Evolutionary conservation across 2,888 invertebrate species (phyloP).

Genomic region (Stramonita haemastoma): DNA sequence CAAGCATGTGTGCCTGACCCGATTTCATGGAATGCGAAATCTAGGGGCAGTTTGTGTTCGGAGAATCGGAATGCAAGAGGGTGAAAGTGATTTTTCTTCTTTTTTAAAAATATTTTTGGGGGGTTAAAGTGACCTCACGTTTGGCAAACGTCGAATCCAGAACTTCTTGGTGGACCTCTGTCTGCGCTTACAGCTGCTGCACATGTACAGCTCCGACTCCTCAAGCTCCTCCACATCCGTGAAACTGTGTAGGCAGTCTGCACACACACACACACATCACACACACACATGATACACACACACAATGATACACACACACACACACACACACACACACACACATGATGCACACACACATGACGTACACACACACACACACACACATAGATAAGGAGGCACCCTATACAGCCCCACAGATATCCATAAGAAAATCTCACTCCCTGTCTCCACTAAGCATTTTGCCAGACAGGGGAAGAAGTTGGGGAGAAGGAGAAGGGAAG

Average conservation of each 20-base stretch:
- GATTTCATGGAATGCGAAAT: no score
- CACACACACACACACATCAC: constrained; percentile 43
- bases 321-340: background rate
- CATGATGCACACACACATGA: background rate
- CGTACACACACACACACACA: constrained; percentile 3
- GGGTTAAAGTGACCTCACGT: constrained; percentile 81
- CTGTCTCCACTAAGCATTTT: no score
- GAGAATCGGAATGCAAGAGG: no score
- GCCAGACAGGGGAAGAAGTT: no score
- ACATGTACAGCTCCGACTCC: constrained; percentile 89
- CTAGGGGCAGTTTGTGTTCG: no score
- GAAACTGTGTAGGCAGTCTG: constrained; percentile 85
- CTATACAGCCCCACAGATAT: no score
- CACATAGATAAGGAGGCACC: background rate
- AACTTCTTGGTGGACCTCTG: constrained; percentile 91
- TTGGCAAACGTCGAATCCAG: constrained; percentile 88
- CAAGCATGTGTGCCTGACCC: no score
- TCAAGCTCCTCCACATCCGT: constrained; percentile 89
- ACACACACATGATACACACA: background rate
- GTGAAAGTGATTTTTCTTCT: no score
- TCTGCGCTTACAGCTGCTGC: constrained; percentile 88
- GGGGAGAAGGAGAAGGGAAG: no score
- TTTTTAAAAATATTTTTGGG: no score
- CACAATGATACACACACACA: background rate
- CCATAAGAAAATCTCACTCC: no score